Percentiles rank a stretch among this genome's conserved stretches.
Conservation (phyloP, 2,888 invertebrate species). For the Drosophila niveifrons region DNA sequence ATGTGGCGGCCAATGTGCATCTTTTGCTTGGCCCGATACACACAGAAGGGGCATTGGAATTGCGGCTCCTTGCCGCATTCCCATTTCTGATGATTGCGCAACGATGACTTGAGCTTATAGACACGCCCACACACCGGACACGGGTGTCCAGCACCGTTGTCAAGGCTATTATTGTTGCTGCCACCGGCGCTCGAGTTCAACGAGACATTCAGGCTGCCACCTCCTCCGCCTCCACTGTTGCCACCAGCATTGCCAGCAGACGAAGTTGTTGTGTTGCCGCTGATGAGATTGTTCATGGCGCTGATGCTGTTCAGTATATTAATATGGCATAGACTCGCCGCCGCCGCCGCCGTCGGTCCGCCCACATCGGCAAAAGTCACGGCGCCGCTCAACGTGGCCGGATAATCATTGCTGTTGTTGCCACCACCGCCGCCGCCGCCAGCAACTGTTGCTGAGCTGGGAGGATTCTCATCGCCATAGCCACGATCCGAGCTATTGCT, state of each 20-base stretch:
- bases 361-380: slow-evolving; percentile 81
- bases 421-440: slow-evolving; percentile 51
- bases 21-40: slow-evolving; percentile 93
- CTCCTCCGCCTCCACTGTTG: slow-evolving; percentile 34
- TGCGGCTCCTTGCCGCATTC: slow-evolving; percentile 94
- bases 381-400: slow-evolving; percentile 74
- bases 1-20: slow-evolving; percentile 94
- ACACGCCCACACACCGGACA: slow-evolving; percentile 94
- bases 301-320: slow-evolving; percentile 84
- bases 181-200: slow-evolving; percentile 51
- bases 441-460: slow-evolving; percentile 21
- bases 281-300: slow-evolving; percentile 84
- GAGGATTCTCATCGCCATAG: slow-evolving; percentile 74
- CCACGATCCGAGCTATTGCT: slow-evolving; percentile 79
- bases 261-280: slow-evolving; percentile 71
- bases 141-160: slow-evolving; percentile 88
- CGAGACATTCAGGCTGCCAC: slow-evolving; percentile 12
- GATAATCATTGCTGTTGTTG: slow-evolving; percentile 75
- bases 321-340: slow-evolving; percentile 82
- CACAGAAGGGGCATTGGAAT: slow-evolving; percentile 93
- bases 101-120: slow-evolving; percentile 94
- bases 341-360: slow-evolving; percentile 74
- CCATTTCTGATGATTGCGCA: slow-evolving; percentile 94
- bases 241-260: slow-evolving; percentile 13
- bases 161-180: slow-evolving; percentile 57